Evolutionary conservation across 53 echinoderm and acorn worm genomes (phyloP), one percentile per base, ranked within the genome.

Genomic region (Henricia sp.): DNA sequence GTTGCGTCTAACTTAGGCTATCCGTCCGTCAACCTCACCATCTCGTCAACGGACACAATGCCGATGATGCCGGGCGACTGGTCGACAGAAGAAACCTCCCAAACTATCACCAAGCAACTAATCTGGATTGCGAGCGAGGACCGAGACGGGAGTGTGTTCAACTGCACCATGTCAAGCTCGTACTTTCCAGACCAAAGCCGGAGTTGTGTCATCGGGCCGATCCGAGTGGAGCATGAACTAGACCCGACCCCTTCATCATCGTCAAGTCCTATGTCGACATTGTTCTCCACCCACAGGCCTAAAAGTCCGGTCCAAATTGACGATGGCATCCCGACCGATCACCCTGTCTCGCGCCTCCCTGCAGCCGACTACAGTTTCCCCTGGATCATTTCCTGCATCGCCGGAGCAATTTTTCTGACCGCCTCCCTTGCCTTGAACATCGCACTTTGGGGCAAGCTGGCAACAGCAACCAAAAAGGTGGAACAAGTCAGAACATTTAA

Each of bases 201-300:
- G n/a, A 48, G 13, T 1, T 80, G 80, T 36, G 30, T 20, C 11
- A 63, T 80, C 21, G 80, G 80, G 5, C 80, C 80, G 6, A 63
- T 80, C 30, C 62, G n/a, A 3, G 63, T 80, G n/a, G 48, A 13
- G 3, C 4, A 46, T 0, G 46, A 19, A 32, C 25, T 13, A 10
- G 4, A 19, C 23, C 19, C 73, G 2, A 54, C 52, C 10, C 2
- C 25, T 20, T 50, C 80, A 12, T 35, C 6, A 13, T 55, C 10
- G n/a, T n/a, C n/a, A n/a, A n/a, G n/a, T n/a, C 62, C 11, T 2
- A 24, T n/a, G 20, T 20, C 56, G 3, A 27, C n/a, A 56, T 56
- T 56, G 33, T 19, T 36, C 64, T 33, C 17, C 10, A 4, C 27
- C 36, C 64, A 33, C 9, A n/a, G n/a, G n/a, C n/a, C n/a, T n/a